Evolutionary conservation across 2,888 invertebrate species (phyloP).

Genomic region (Tineola bisselliella): DNA sequence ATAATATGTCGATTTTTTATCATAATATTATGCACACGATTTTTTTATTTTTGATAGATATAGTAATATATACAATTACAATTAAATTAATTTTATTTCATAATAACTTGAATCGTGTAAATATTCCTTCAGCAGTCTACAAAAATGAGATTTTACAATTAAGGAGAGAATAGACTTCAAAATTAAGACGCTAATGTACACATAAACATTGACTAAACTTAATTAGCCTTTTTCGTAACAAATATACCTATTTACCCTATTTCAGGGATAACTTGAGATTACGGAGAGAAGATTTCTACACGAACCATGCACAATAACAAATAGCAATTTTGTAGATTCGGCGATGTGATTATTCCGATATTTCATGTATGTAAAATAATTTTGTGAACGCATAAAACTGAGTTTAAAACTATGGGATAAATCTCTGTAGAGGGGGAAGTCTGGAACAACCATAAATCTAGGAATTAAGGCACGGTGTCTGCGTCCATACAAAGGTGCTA

Average conservation of each 20-base stretch:
- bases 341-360: no score
- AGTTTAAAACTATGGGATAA: background rate
- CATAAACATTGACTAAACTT: background rate
- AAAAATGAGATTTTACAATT: background rate
- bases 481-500: background rate
- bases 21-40: no score
- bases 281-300: no score
- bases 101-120: background rate
- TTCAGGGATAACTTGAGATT: no score
- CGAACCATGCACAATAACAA: no score
- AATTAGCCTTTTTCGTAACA: background rate
- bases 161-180: background rate
- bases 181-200: background rate
- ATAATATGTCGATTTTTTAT: no score
- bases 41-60: no score
- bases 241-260: no score
- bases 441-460: slow-evolving; percentile 4
- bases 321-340: no score
- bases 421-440: background rate
- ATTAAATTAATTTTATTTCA: background rate
- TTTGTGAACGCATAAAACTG: no score
- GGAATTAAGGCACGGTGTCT: background rate
- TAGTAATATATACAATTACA: no score
- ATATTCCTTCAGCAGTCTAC: background rate
- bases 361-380: no score